Evolutionary conservation across 2,113 vertebrate species (phyloP).

Genomic region (Kryptolebias marmoratus): DNA sequence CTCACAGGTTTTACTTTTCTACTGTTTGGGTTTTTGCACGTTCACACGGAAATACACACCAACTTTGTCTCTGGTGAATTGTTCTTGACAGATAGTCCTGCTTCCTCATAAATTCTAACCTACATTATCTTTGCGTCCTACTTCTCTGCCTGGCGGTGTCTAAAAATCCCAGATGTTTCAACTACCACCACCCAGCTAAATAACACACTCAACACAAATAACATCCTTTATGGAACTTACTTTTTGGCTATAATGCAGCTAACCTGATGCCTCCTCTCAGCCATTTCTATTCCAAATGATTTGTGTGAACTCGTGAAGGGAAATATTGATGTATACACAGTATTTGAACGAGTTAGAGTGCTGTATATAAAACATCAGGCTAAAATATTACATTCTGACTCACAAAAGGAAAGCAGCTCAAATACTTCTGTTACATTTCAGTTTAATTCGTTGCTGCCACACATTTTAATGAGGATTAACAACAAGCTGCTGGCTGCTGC

Average conservation of each 20-base stretch:
- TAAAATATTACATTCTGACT: background rate
- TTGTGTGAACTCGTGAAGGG: background rate
- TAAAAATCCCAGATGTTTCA: background rate
- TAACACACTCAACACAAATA: conserved; percentile 12
- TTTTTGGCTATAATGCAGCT: background rate
- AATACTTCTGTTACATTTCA: background rate
- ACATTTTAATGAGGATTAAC: background rate
- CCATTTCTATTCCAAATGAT: background rate
- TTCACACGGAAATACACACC: background rate
- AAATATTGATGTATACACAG: background rate
- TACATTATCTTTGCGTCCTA: conserved; percentile 54
- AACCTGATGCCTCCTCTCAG: background rate
- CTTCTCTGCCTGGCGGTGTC: conserved; percentile 46
- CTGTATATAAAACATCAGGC: background rate
- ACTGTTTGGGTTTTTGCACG: conserved; percentile 33
- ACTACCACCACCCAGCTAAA: conserved; percentile 8
- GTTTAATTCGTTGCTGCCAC: background rate
- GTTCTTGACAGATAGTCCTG: conserved; percentile 48
- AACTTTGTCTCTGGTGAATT: conserved; percentile 45
- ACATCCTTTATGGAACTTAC: background rate
- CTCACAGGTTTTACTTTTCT: conserved; percentile 4
- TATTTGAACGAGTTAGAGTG: no score
- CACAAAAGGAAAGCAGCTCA: background rate
- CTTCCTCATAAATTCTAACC: conserved; percentile 55
- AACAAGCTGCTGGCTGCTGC: background rate